Percentiles rank a stretch among this genome's conserved stretches.
These are phyloP conservation scores for Morelia viridis DNA, from an alignment of 2,797 vertebrate species.

Conservation along the genomic window DNA sequence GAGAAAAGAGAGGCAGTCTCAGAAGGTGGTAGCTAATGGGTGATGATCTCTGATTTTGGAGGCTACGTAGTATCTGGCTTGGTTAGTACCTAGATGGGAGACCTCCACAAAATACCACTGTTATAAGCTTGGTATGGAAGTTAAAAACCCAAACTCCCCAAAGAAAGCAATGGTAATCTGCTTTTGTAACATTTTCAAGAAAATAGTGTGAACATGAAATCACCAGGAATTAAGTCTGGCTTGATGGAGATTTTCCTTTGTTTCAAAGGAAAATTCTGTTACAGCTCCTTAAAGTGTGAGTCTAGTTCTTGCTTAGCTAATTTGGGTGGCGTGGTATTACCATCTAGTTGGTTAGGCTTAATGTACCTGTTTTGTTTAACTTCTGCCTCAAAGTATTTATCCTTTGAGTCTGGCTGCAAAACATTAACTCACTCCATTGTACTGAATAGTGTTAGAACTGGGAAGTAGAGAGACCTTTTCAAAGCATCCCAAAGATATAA, in stretches of 20 bases:
- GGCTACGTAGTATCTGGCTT: neutral
- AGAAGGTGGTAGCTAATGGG: neutral
- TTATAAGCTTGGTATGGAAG: neutral
- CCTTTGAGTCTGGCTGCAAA: too few species aligned
- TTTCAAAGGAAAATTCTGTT: neutral
- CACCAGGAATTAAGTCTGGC: neutral
- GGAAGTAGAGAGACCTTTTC: neutral
- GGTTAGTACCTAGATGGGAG: neutral
- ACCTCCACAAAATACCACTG: neutral
- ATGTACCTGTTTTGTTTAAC: too few species aligned
- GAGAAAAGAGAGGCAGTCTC: neutral
- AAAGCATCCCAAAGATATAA: neutral
- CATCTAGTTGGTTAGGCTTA: too few species aligned
- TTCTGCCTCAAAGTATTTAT: too few species aligned
- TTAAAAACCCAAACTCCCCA: neutral
- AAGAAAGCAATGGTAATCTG: neutral
- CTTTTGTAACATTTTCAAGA: neutral
- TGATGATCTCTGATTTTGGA: neutral
- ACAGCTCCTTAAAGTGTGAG: neutral
- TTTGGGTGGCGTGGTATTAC: neutral
- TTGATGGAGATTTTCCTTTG: neutral
- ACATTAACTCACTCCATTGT: too few species aligned
- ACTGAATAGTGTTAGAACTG: neutral
- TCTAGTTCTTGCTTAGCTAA: neutral
- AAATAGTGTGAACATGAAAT: neutral